A percentile compares a stretch with the other conserved stretches of the same genome.
These are phyloP conservation scores for Monoplex corrugatus DNA, from an alignment of 2,888 invertebrate genomes.

Conservation along the genomic window DNA sequence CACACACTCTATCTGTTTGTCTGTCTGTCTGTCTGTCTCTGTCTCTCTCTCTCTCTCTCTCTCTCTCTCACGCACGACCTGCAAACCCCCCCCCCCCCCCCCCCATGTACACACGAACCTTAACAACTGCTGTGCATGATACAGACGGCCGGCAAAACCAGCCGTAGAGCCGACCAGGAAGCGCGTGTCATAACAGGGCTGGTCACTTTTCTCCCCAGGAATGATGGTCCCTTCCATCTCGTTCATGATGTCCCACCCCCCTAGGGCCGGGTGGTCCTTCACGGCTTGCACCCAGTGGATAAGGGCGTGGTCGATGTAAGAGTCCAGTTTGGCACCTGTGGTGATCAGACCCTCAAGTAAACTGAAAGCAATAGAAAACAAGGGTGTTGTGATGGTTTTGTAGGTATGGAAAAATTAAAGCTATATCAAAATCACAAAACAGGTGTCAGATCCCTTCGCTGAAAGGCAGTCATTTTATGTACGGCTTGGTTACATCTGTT, in stretches of 20 bases:
- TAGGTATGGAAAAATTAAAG: too few relatives aligned
- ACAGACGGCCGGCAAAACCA: conserved; percentile 69
- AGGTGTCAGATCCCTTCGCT: too few relatives aligned
- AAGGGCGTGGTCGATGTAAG: conserved; percentile 72
- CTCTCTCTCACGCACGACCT: background rate
- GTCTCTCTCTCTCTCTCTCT: too few relatives aligned
- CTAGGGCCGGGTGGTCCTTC: conserved; percentile 69
- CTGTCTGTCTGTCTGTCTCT: too few relatives aligned
- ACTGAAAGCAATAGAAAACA: background rate
- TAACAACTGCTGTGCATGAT: conserved; percentile 64
- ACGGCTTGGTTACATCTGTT: too few relatives aligned
- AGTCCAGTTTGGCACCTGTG: conserved; percentile 69
- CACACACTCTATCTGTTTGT: background rate
- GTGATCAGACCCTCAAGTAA: conserved; percentile 53
- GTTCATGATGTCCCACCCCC: conserved; percentile 76
- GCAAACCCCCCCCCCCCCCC: background rate
- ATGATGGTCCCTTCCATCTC: conserved; percentile 73
- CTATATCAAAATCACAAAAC: too few relatives aligned
- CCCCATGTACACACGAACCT: conserved; percentile 55
- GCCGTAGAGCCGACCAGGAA: conserved; percentile 66
- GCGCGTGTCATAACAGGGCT: conserved; percentile 71
- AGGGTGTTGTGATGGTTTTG: too few relatives aligned
- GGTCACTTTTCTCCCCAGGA: conserved; percentile 56
- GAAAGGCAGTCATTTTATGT: too few relatives aligned
- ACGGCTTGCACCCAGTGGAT: conserved; percentile 70